Percentiles rank a stretch among this genome's conserved stretches.
Conservation (phyloP, 2,797 vertebrate species). For the Sphaeramia orbicularis region DNA sequence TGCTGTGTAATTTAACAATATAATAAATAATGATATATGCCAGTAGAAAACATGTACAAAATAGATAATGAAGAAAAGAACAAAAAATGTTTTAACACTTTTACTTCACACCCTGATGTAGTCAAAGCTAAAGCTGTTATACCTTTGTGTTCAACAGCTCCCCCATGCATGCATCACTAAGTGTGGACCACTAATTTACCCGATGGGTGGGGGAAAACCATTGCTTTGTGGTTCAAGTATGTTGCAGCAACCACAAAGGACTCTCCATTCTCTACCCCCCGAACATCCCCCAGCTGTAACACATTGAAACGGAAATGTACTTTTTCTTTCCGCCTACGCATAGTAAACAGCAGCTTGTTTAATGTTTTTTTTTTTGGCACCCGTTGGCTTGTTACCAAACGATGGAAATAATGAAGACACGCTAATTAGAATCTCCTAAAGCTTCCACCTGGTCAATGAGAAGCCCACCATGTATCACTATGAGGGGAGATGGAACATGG, state of each 20-base stretch:
- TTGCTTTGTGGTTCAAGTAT: constrained; percentile 30
- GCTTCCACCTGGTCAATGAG: constrained; percentile 2
- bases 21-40: not conserved
- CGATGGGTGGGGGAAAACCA: constrained; percentile 63
- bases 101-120: not conserved
- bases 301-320: constrained; percentile 26
- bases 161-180: constrained; percentile 24
- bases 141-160: not conserved
- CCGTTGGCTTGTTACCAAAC: constrained; percentile 8
- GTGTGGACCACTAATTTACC: not conserved
- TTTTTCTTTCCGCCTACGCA: constrained; percentile 60
- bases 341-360: constrained; percentile 1
- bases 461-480: constrained; percentile 37
- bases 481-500: constrained; percentile 23
- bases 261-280: constrained; percentile 24
- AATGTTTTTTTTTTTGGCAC: constrained; percentile 4
- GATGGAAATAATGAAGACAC: constrained; percentile 44
- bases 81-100: not conserved
- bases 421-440: too few species aligned
- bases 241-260: constrained; percentile 45
- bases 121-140: not conserved
- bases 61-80: not conserved
- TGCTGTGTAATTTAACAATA: not conserved
- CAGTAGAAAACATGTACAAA: too few species aligned
- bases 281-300: constrained; percentile 28